Evolutionary conservation across 2,888 invertebrate genomes (phyloP).

Genomic region (Temnothorax rugatulus): DNA sequence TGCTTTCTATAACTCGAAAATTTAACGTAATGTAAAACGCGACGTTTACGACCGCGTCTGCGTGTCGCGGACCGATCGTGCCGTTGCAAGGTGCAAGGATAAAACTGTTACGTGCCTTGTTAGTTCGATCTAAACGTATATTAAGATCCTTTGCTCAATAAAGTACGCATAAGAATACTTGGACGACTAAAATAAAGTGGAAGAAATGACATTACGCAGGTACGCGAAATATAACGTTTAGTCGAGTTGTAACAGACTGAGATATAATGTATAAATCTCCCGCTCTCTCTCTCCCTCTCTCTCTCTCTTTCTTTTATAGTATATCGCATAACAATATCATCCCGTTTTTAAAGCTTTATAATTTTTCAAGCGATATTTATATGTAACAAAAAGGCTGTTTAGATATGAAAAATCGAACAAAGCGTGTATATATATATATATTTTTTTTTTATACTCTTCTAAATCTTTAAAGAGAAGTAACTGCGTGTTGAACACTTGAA

Average conservation of each 20-base stretch:
- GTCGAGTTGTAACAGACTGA: slow-evolving; percentile 3
- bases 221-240: neutral
- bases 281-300: neutral
- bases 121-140: neutral
- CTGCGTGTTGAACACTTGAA: slow-evolving; percentile 13
- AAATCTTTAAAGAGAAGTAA: slow-evolving; percentile 15
- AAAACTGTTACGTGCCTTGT: neutral
- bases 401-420: neutral
- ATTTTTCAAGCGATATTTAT: neutral
- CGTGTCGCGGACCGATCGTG: neutral
- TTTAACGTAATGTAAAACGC: slow-evolving; percentile 16
- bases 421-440: neutral
- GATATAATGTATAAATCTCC: neutral
- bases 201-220: neutral
- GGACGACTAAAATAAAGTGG: neutral
- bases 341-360: neutral
- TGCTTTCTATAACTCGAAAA: neutral
- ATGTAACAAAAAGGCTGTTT: neutral
- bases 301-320: neutral
- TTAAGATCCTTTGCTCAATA: neutral
- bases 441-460: neutral
- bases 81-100: slow-evolving; percentile 5
- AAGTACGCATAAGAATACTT: neutral
- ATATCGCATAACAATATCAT: neutral
- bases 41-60: slow-evolving; percentile 2